Evolutionary conservation across 2,888 invertebrate genomes (phyloP).

Genomic region (Dermolepida albohirtum): DNA sequence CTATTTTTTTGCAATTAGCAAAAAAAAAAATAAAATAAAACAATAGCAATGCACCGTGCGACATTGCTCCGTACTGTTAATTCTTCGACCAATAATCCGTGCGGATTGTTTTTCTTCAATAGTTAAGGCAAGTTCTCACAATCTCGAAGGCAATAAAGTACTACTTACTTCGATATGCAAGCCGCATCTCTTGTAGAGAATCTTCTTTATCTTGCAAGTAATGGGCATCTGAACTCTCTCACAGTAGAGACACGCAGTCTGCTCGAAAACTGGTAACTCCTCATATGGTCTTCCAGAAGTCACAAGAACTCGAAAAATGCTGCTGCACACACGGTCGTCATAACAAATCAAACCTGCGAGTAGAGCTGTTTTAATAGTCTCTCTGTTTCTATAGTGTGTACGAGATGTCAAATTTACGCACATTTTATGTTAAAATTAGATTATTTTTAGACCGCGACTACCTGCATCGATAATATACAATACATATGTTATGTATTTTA

Average conservation of each 20-base stretch:
- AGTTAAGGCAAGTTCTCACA: conserved; percentile 60
- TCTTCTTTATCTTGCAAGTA: conserved; percentile 61
- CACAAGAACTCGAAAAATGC: conserved; percentile 50
- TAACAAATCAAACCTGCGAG: conserved; percentile 48
- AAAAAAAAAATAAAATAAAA: conserved; percentile 42
- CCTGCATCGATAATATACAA: no score
- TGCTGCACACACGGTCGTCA: conserved; percentile 42
- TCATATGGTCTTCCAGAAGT: conserved; percentile 60
- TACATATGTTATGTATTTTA: no score
- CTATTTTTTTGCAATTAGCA: conserved; percentile 18
- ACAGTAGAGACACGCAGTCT: conserved; percentile 64
- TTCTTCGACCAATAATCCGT: conserved; percentile 44
- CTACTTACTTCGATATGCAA: conserved; percentile 61
- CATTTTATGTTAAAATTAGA: conserved; percentile 39
- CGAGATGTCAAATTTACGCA: conserved; percentile 43
- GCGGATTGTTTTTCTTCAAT: conserved; percentile 51
- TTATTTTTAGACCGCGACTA: conserved; percentile 35
- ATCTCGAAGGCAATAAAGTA: conserved; percentile 61
- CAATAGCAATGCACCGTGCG: conserved; percentile 44
- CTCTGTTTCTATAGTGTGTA: not conserved
- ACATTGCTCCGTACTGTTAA: conserved; percentile 46
- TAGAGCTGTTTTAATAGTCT: conserved; percentile 42
- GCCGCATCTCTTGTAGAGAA: conserved; percentile 61
- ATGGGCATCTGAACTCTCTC: conserved; percentile 63
- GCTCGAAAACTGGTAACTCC: conserved; percentile 56